A percentile compares a stretch with the other conserved stretches of the same genome.
These are phyloP conservation scores for Hylia prasina DNA, from an alignment of 2,113 vertebrate species.

Conservation along the genomic window DNA sequence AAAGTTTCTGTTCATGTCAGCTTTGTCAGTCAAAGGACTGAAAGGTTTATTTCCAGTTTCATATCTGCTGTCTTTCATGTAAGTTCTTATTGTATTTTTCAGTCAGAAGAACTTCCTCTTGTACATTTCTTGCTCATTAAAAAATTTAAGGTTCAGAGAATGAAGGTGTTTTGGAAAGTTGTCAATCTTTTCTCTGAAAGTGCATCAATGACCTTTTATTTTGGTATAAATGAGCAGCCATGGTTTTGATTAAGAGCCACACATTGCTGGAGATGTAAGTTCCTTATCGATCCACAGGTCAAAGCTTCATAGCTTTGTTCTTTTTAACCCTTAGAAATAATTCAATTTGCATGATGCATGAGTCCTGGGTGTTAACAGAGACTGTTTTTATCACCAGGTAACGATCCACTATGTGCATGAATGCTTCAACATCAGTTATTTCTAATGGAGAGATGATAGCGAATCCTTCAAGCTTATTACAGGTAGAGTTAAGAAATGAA, in stretches of 20 bases:
- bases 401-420: background rate
- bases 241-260: constrained; percentile 58
- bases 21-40: background rate
- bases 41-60: constrained; percentile 20
- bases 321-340: constrained; percentile 54
- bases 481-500: background rate
- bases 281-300: constrained; percentile 56
- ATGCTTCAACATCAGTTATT: background rate
- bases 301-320: constrained; percentile 41
- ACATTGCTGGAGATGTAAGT: constrained; percentile 15
- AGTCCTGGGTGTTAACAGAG: background rate
- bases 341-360: background rate
- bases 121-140: constrained; percentile 54
- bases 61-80: constrained; percentile 19
- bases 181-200: constrained; percentile 48
- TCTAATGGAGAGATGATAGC: constrained; percentile 1
- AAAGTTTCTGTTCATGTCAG: background rate
- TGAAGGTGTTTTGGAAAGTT: constrained; percentile 35
- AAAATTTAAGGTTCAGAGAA: constrained; percentile 32
- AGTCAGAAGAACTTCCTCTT: constrained; percentile 19
- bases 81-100: background rate
- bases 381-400: constrained; percentile 14
- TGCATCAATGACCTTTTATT: constrained; percentile 61
- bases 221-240: constrained; percentile 58
- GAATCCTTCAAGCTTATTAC: background rate